These are phyloP conservation scores for Nothocercus nigrocapillus DNA, from an alignment of 2,113 vertebrate species.

Conservation along the genomic window DNA sequence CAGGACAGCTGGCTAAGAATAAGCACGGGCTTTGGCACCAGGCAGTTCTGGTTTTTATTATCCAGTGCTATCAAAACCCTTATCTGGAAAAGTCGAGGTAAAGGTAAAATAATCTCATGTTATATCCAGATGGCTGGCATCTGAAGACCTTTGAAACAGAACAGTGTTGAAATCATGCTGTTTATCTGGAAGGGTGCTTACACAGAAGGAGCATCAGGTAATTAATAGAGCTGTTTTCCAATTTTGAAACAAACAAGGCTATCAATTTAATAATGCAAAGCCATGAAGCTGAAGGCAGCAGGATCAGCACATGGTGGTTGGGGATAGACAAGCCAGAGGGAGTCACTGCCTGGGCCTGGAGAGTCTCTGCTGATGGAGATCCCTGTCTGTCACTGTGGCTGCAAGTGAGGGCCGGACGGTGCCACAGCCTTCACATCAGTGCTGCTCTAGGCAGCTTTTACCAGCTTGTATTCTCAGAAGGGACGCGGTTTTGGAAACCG, in stretches of 20 bases:
- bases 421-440: background rate
- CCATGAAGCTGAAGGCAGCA: fast-evolving
- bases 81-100: background rate
- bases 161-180: background rate
- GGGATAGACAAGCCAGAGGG: background rate
- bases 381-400: background rate
- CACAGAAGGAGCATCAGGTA: background rate
- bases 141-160: background rate
- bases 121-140: background rate
- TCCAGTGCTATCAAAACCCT: background rate
- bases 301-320: background rate
- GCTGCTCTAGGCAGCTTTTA: background rate
- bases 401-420: background rate
- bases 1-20: background rate
- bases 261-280: background rate
- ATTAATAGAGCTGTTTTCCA: background rate
- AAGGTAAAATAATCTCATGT: fast-evolving
- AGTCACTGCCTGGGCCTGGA: background rate
- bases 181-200: background rate
- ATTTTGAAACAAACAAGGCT: background rate
- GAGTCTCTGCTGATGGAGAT: fast-evolving
- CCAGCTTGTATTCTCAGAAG: background rate
- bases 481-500: background rate
- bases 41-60: background rate
- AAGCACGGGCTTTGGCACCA: fast-evolving